A percentile compares a stretch with the other conserved stretches of the same genome.
phyloP scores from a whole-genome alignment of 2,888 invertebrate genomes.

The Troglohyphantes excavatus region DNA sequence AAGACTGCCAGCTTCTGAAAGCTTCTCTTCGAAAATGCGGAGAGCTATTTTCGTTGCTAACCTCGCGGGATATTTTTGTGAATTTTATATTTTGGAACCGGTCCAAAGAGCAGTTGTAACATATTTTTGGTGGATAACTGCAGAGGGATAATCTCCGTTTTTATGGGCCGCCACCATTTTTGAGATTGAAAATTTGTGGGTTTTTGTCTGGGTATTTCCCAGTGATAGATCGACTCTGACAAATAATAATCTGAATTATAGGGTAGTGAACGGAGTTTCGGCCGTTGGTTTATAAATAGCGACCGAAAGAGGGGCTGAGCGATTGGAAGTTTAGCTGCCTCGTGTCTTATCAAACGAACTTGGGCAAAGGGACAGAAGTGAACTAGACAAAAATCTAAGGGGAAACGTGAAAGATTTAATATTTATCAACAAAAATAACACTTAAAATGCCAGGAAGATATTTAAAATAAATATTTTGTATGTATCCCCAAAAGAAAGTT shows the following conservation, averaged over 20 bases:
- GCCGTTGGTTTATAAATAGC: slow-evolving; percentile 50
- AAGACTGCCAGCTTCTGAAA: slow-evolving; percentile 32
- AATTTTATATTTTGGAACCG: slow-evolving; percentile 78
- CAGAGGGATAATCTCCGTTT: slow-evolving; percentile 40
- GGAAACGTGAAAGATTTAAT: slow-evolving; percentile 7
- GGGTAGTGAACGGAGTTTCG: slow-evolving; percentile 8
- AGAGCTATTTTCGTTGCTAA: slow-evolving; percentile 74
- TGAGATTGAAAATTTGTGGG: slow-evolving; percentile 13
- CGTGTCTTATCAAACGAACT: slow-evolving; percentile 45
- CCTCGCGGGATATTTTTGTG: slow-evolving; percentile 75
- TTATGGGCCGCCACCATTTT: slow-evolving; percentile 19
- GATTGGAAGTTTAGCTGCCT: neutral
- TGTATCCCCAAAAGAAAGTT: too few relatives aligned
- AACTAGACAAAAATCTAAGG: slow-evolving; percentile 15
- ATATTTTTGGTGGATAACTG: slow-evolving; percentile 70
- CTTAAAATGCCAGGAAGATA: too few relatives aligned
- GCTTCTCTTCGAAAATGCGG: slow-evolving; percentile 54
- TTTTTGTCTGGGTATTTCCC: neutral
- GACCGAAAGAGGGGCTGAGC: neutral
- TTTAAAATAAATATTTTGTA: too few relatives aligned
- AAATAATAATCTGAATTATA: slow-evolving; percentile 49
- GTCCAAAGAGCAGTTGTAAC: slow-evolving; percentile 78
- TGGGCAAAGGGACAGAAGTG: slow-evolving; percentile 43
- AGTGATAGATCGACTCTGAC: slow-evolving; percentile 42
- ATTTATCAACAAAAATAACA: slow-evolving; percentile 7